These are phyloP conservation scores for Sphaerodactylus townsendi DNA, from an alignment of 2,113 vertebrate genomes.

Conservation along the genomic window DNA sequence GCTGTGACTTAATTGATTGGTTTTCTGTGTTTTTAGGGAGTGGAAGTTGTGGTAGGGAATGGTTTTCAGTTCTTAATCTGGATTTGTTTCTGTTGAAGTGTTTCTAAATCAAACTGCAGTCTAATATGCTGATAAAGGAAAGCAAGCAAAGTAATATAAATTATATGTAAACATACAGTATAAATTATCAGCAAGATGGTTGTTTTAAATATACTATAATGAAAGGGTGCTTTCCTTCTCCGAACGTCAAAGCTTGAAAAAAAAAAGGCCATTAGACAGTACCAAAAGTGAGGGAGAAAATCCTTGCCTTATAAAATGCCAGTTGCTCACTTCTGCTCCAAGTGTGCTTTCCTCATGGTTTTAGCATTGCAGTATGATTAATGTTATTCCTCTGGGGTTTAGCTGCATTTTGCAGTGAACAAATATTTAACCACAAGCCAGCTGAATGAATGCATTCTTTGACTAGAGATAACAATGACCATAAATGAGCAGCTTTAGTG, in stretches of 20 bases:
- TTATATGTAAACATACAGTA: too few relatives aligned
- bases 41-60: not conserved
- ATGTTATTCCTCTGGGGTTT: constrained; percentile 63
- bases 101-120: not conserved
- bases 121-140: not conserved
- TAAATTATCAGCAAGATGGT: not conserved
- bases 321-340: constrained; percentile 40
- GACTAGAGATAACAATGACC: constrained; percentile 61
- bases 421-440: constrained; percentile 57
- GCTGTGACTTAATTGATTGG: not conserved
- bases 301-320: not conserved
- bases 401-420: constrained; percentile 53
- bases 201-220: not conserved
- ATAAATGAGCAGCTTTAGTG: constrained; percentile 57
- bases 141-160: not conserved
- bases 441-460: constrained; percentile 65
- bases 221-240: not conserved
- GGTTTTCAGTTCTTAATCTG: not conserved
- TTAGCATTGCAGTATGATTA: constrained; percentile 56
- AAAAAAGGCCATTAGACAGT: not conserved
- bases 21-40: constrained; percentile 1
- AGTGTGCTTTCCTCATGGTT: constrained; percentile 4
- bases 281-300: not conserved
- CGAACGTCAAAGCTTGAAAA: not conserved
- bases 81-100: not conserved